phyloP scores from a whole-genome alignment of 2,113 vertebrate species.

The Halichoerus grypus region DNA sequence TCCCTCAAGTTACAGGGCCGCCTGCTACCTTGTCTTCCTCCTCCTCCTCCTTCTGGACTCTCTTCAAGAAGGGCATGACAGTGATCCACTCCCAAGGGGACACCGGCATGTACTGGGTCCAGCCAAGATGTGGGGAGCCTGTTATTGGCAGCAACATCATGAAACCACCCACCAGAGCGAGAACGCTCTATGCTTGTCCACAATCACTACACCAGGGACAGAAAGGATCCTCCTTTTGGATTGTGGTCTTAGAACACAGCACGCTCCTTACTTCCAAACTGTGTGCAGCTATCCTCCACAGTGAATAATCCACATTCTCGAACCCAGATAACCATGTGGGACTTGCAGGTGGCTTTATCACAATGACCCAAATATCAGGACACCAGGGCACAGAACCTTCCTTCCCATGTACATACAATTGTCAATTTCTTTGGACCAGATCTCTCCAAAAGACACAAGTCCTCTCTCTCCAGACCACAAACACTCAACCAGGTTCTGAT shows the following conservation, averaged over 20 bases:
- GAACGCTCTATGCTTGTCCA: neutral
- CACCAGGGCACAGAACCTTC: fast-evolving
- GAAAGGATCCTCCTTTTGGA: neutral
- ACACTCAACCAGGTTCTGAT: neutral
- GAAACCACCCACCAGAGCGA: neutral
- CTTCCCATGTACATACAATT: neutral
- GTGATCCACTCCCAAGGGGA: fast-evolving
- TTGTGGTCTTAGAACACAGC: neutral
- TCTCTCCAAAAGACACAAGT: neutral
- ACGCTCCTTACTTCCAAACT: too few relatives aligned
- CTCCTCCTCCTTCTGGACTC: neutral
- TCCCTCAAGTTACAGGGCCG: neutral
- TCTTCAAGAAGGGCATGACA: neutral
- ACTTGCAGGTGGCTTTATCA: neutral
- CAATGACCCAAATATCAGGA: neutral
- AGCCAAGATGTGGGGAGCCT: neutral
- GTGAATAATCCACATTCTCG: neutral
- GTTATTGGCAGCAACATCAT: neutral
- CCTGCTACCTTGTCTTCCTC: neutral
- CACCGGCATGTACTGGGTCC: neutral
- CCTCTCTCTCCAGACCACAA: neutral
- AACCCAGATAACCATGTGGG: neutral
- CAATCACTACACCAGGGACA: neutral
- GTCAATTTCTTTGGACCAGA: neutral
- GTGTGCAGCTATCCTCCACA: neutral